phyloP scores from a whole-genome alignment of 2,797 vertebrate species.

The Euthynnus affinis region DNA sequence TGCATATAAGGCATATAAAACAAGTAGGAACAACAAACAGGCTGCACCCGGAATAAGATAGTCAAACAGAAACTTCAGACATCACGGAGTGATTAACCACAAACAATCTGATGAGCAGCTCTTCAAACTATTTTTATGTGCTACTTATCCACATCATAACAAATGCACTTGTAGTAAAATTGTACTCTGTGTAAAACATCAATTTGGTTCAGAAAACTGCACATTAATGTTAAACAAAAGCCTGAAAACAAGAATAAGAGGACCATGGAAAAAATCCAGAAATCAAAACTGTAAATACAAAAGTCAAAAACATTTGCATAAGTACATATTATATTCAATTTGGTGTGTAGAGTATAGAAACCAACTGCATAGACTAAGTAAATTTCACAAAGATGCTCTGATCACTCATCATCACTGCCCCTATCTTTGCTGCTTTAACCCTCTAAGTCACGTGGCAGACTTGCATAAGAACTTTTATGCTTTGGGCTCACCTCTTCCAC shows the following conservation, averaged over 20 bases:
- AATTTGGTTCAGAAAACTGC: not conserved
- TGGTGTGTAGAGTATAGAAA: not conserved
- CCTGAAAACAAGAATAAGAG: not conserved
- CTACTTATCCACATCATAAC: not conserved
- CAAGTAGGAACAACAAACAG: not conserved
- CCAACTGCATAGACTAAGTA: not conserved
- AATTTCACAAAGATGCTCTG: not conserved
- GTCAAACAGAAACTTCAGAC: not conserved
- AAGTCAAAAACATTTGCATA: not conserved
- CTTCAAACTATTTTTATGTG: not conserved
- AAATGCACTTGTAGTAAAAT: not conserved
- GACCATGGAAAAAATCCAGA: not conserved
- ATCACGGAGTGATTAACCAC: fast-evolving
- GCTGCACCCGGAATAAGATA: not conserved
- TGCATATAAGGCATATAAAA: not conserved
- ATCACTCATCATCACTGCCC: not conserved
- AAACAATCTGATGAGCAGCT: not conserved
- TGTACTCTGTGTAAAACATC: not conserved
- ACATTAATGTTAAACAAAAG: not conserved
- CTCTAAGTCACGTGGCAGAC: not conserved
- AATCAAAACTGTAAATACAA: not conserved
- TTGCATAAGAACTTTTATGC: not conserved
- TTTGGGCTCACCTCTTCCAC: not conserved
- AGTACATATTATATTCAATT: not conserved
- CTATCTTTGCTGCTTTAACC: not conserved